These are phyloP conservation scores for Helobdella robusta DNA, from an alignment of 2,888 invertebrate species.

Conservation along the genomic window DNA sequence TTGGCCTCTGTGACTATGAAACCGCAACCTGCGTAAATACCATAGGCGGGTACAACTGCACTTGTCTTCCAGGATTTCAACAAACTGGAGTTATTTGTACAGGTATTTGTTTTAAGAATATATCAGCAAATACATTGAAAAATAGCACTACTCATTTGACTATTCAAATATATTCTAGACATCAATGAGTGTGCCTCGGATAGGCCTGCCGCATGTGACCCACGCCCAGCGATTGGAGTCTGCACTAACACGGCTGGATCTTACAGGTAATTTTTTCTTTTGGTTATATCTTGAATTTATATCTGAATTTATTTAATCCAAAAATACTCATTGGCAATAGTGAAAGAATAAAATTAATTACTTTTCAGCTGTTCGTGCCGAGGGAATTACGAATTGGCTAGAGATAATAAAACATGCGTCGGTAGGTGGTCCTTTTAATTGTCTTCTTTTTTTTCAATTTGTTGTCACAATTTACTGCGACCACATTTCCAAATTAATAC, in stretches of 20 bases:
- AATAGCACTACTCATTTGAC: too few species aligned
- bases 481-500: too few species aligned
- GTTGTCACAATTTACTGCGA: neutral
- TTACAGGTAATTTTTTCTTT: too few species aligned
- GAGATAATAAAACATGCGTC: slow-evolving; percentile 18
- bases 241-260: slow-evolving; percentile 19
- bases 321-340: too few species aligned
- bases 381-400: slow-evolving; percentile 9
- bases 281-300: too few species aligned
- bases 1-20: neutral
- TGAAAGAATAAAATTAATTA: too few species aligned
- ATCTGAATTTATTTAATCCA: too few species aligned
- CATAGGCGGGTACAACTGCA: slow-evolving; percentile 9
- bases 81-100: slow-evolving; percentile 19
- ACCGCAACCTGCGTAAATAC: slow-evolving; percentile 11
- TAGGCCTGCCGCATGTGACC: slow-evolving; percentile 14
- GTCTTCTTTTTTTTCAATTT: slow-evolving; percentile 1
- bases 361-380: slow-evolving; percentile 23
- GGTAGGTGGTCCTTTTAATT: slow-evolving; percentile 7
- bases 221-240: neutral
- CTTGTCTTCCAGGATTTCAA: slow-evolving; percentile 13
- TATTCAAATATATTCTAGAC: slow-evolving; percentile 15
- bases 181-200: slow-evolving; percentile 17
- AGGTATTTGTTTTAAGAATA: slow-evolving; percentile 16
- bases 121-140: too few species aligned